Percentiles rank a stretch among this genome's conserved stretches.
phyloP scores from a whole-genome alignment of 1,140 invertebrate genomes.

The Drosophila gunungcola region DNA sequence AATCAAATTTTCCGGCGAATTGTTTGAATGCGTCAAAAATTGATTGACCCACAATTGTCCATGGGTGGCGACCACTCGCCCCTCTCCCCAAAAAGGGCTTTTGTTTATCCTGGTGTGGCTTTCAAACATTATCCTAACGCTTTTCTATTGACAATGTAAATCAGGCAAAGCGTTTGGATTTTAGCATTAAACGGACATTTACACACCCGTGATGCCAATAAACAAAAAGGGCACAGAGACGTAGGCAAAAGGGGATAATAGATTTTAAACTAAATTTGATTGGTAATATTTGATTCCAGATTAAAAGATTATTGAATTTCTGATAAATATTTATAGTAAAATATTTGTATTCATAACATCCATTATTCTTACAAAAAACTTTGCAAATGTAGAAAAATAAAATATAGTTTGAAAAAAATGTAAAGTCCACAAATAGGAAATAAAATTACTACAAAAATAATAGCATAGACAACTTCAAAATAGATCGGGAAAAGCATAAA shows the following conservation, averaged over 20 bases:
- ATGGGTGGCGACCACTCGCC: neutral
- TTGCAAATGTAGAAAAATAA: too few relatives aligned
- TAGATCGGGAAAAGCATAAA: neutral
- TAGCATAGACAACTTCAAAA: neutral
- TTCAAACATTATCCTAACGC: conserved; percentile 71
- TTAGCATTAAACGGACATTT: conserved; percentile 36
- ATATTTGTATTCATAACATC: neutral
- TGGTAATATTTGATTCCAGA: too few relatives aligned
- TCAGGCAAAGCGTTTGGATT: conserved; percentile 9
- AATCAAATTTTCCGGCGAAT: conserved; percentile 52
- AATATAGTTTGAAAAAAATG: too few relatives aligned
- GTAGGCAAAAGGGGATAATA: neutral
- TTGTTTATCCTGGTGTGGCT: conserved; percentile 28
- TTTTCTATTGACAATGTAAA: conserved; percentile 73
- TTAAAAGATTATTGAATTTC: too few relatives aligned
- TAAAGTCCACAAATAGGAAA: neutral
- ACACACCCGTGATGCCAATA: conserved; percentile 15
- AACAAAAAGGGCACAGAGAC: conserved; percentile 12
- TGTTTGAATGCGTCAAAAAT: conserved; percentile 62
- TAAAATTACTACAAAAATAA: neutral
- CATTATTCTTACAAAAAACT: too few relatives aligned
- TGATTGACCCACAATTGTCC: conserved; percentile 63
- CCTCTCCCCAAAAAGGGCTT: neutral
- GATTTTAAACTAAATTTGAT: neutral
- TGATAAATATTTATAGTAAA: too few relatives aligned